Evolutionary conservation across 30 jellyfish, hydroid and myxozoan genomes (phyloP).

Genomic region (Nemopilema nomurai): DNA sequence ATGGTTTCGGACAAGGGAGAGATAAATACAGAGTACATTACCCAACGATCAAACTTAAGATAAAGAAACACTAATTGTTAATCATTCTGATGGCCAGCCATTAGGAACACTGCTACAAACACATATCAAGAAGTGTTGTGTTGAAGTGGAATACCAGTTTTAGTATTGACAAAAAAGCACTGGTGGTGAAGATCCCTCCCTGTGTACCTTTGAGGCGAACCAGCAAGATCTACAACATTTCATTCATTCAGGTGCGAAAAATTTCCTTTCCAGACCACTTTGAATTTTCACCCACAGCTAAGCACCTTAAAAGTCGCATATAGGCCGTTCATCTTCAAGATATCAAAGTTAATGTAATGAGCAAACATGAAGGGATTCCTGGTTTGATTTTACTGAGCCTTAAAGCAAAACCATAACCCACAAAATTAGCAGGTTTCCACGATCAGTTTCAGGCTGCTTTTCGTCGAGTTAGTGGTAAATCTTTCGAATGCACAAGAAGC

Average conservation of each 20-base stretch:
- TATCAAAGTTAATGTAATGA: background rate
- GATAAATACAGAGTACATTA: too few relatives aligned
- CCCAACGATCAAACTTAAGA: too few relatives aligned
- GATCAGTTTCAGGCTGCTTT: background rate
- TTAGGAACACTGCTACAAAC: too few relatives aligned
- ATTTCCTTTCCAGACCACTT: background rate
- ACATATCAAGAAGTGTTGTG: too few relatives aligned
- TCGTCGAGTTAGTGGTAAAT: background rate
- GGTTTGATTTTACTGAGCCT: background rate
- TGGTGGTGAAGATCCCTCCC: too few relatives aligned
- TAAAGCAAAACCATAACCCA: background rate
- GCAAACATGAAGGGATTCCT: background rate
- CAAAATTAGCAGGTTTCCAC: background rate
- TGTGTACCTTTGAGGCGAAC: too few relatives aligned
- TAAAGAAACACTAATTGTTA: too few relatives aligned
- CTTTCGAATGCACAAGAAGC: background rate
- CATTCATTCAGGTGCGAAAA: background rate
- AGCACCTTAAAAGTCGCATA: background rate
- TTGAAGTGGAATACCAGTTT: too few relatives aligned
- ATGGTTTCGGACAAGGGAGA: too few relatives aligned
- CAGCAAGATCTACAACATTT: too few relatives aligned
- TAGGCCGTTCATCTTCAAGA: background rate
- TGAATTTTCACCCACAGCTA: background rate
- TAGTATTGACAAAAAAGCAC: too few relatives aligned
- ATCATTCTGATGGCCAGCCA: too few relatives aligned